Evolutionary conservation across 1,140 invertebrate species (phyloP).

Genomic region (Hermatobates lingyangjiaoensis): DNA sequence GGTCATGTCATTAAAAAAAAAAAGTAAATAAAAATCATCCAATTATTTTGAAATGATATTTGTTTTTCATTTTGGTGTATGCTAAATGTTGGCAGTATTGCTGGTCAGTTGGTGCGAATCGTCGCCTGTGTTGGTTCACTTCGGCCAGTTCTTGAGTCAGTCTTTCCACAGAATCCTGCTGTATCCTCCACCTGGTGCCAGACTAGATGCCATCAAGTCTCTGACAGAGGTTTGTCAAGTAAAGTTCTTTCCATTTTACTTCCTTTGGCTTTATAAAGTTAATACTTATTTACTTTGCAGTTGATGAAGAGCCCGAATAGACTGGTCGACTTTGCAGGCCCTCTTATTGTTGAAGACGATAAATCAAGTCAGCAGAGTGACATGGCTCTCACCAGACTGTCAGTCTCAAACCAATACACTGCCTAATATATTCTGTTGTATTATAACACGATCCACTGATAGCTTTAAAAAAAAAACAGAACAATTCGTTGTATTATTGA

Average conservation of each 20-base stretch:
- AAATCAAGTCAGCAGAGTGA: constrained; percentile 58
- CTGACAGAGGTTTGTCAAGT: constrained; percentile 37
- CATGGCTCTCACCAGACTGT: constrained; percentile 78
- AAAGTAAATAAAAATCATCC: too few relatives aligned
- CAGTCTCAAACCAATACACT: constrained; percentile 28
- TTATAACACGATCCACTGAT: too few relatives aligned
- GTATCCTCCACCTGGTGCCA: constrained; percentile 63
- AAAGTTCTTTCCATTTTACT: not conserved
- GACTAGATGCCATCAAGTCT: constrained; percentile 65
- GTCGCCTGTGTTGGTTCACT: constrained; percentile 67
- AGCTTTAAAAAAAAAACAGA: not conserved
- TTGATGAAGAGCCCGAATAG: constrained; percentile 47
- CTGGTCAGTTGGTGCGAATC: constrained; percentile 65
- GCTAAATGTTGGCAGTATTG: constrained; percentile 53
- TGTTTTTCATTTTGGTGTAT: too few relatives aligned
- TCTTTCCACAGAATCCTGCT: constrained; percentile 82
- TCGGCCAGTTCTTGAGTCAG: constrained; percentile 70
- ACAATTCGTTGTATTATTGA: too few relatives aligned
- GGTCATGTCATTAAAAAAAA: too few relatives aligned
- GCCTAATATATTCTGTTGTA: too few relatives aligned
- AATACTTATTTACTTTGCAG: constrained; percentile 20
- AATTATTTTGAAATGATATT: too few relatives aligned
- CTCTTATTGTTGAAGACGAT: constrained; percentile 50
- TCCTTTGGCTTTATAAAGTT: not conserved
- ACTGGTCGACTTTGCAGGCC: constrained; percentile 47